These are phyloP conservation scores for Contarinia nasturtii DNA, from an alignment of 1,140 invertebrate genomes.

Conservation along the genomic window DNA sequence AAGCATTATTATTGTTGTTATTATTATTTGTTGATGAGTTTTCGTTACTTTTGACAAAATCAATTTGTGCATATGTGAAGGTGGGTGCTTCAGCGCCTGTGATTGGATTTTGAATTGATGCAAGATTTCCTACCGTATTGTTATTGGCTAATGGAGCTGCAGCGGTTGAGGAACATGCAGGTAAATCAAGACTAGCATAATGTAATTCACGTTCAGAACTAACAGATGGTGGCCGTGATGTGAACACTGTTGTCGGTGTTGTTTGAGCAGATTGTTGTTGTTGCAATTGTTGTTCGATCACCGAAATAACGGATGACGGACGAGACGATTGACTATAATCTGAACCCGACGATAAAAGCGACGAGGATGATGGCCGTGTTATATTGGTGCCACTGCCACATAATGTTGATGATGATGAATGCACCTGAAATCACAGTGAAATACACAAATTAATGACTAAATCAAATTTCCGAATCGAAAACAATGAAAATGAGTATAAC, in stretches of 20 bases:
- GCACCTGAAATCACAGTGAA: neutral
- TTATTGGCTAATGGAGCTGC: conserved; percentile 1
- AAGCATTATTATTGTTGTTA: too few species aligned
- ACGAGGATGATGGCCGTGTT: too few species aligned
- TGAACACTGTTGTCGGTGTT: neutral
- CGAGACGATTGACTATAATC: neutral
- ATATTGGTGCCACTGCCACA: neutral
- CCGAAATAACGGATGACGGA: neutral
- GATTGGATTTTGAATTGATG: conserved; percentile 14
- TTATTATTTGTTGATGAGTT: too few species aligned
- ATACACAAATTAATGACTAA: too few species aligned
- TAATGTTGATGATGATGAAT: conserved; percentile 4
- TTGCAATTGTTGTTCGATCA: neutral
- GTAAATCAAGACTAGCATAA: conserved; percentile 46
- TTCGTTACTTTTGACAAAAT: conserved; percentile 39
- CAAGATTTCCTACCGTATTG: conserved; percentile 1
- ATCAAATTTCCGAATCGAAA: too few species aligned
- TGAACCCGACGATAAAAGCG: too few species aligned
- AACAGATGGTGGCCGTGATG: conserved; percentile 24
- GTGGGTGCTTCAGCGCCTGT: conserved; percentile 22
- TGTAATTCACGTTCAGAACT: conserved; percentile 30
- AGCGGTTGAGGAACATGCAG: conserved; percentile 10
- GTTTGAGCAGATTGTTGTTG: neutral
- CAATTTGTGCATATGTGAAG: conserved; percentile 49
- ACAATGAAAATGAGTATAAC: neutral